A percentile compares a stretch with the other conserved stretches of the same genome.
phyloP scores from a whole-genome alignment of 1,140 invertebrate species.

The Pemphigus obesinymphae region DNA sequence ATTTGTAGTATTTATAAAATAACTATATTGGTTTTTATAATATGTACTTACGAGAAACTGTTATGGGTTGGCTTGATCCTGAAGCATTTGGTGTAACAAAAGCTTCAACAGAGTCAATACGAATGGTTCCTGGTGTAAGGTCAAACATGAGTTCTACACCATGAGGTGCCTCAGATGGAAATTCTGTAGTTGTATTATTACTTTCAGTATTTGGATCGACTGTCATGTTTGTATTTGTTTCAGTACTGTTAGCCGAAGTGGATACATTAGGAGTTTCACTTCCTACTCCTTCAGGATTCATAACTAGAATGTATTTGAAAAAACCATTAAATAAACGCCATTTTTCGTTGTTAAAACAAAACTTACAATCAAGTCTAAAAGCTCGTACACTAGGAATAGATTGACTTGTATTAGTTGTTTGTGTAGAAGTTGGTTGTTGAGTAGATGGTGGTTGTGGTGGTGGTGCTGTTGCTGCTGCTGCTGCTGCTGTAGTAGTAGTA shows the following conservation, averaged over 20 bases:
- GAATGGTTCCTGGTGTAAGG: constrained; percentile 48
- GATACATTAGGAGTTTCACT: constrained; percentile 1
- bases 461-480: no score
- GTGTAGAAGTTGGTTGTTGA: constrained; percentile 26
- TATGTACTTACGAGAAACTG: constrained; percentile 1
- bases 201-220: background rate
- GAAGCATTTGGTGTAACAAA: constrained; percentile 40
- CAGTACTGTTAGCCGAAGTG: background rate
- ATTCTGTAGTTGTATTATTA: background rate
- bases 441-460: constrained; percentile 6
- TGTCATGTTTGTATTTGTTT: constrained; percentile 15
- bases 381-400: constrained; percentile 20
- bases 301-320: background rate
- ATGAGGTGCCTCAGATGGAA: background rate
- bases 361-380: constrained; percentile 32
- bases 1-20: background rate
- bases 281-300: background rate
- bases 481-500: no score
- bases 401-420: constrained; percentile 25
- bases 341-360: background rate
- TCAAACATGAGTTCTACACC: constrained; percentile 28
- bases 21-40: background rate
- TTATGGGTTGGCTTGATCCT: background rate
- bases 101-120: constrained; percentile 57
- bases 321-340: background rate